Evolutionary conservation across 2,888 invertebrate species (phyloP), one percentile per base, ranked within the genome.

Genomic region (Nemapogon koenigi): DNA sequence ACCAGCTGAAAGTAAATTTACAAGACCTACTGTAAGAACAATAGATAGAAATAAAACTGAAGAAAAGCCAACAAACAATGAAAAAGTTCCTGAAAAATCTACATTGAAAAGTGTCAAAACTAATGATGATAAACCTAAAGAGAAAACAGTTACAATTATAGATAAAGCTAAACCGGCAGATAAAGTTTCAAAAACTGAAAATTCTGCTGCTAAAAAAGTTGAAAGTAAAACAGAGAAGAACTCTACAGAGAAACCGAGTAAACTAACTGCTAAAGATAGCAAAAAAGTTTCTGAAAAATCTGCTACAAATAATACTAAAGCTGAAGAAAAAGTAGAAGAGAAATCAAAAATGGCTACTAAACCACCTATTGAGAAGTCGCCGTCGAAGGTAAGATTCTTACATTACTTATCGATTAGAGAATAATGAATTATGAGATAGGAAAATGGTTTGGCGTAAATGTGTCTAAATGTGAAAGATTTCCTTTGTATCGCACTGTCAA

Each of bases 341-440:
- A 59, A 59, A 45, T 37, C 58, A 16, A 67, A 65, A 48, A 76
- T 78, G 76, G 69, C 76, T 10, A 72, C 78, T 1, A 79, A 78
- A 53, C 78, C 79, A 41, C 62, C 72, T 0, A 40, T 68, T 25
- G 75, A 75, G 44, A 75, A 75, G 42, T 43, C 58, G 29, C 61
- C 75, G 27, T 65, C 75, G 3, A 78, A 76, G 69, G 76, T 73
- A 59, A 27, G 25, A 30, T 2, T n/a, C n/a, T n/a, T n/a, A n/a
- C n/a, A n/a, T n/a, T n/a, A n/a, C n/a, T n/a, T n/a, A n/a, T n/a
- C n/a, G n/a, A n/a, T n/a, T n/a, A n/a, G n/a, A n/a, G n/a, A n/a
- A n/a, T n/a, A n/a, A n/a, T n/a, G n/a, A n/a, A n/a, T n/a, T n/a
- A n/a, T n/a, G n/a, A n/a, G n/a, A n/a, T n/a, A n/a, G n/a, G n/a